A percentile compares a stretch with the other conserved stretches of the same genome.
Conservation (phyloP, 2,113 vertebrate genomes). For the Perca fluviatilis region DNA sequence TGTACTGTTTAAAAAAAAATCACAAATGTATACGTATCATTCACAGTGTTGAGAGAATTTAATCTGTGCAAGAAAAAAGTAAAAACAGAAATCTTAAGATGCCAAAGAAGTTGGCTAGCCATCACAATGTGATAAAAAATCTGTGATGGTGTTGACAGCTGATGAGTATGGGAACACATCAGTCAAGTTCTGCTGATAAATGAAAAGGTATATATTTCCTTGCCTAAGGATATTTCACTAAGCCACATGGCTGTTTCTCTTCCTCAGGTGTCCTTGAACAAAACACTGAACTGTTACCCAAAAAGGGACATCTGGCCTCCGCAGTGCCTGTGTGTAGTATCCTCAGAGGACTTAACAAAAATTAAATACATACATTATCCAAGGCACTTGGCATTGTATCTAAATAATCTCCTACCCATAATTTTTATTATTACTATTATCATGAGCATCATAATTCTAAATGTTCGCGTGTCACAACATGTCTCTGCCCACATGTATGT, state of each 20-base stretch:
- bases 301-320: slow-evolving; percentile 9
- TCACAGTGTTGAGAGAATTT: background rate
- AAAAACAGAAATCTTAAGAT: background rate
- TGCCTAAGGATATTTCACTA: background rate
- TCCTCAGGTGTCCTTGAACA: slow-evolving; percentile 5
- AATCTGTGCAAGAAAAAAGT: background rate
- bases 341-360: background rate
- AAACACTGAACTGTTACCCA: background rate
- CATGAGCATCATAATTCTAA: background rate
- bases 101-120: background rate
- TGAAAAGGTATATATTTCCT: background rate
- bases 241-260: background rate
- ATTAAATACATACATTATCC: background rate
- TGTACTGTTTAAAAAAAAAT: background rate
- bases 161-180: background rate
- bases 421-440: slow-evolving; percentile 8
- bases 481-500: slow-evolving; percentile 19
- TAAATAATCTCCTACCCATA: background rate
- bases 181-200: slow-evolving; percentile 5
- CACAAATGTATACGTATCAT: background rate
- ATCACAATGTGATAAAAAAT: background rate
- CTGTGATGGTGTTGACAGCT: background rate
- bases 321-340: background rate
- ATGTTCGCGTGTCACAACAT: background rate
- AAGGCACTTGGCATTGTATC: background rate